These are phyloP conservation scores for Ypsolopha scabrella DNA, from an alignment of 2,888 invertebrate genomes.

Conservation along the genomic window DNA sequence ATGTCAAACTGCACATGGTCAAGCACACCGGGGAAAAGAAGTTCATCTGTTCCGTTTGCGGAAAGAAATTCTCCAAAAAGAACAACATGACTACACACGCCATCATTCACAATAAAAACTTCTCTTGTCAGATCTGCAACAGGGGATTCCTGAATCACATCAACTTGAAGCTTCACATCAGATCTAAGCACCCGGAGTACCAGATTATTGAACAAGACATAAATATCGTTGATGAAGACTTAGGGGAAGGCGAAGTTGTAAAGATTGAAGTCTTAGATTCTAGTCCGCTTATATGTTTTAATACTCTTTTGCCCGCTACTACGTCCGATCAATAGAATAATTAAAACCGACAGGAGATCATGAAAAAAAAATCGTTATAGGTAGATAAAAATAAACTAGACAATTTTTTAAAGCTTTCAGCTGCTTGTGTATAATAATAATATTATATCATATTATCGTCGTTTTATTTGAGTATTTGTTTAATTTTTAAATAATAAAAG, in stretches of 20 bases:
- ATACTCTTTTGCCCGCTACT: too few species aligned
- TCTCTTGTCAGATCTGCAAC: constrained; percentile 61
- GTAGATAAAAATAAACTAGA: too few species aligned
- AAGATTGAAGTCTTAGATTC: too few species aligned
- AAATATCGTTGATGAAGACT: constrained; percentile 3
- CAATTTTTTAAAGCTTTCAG: too few species aligned
- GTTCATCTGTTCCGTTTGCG: constrained; percentile 70
- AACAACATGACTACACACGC: constrained; percentile 71
- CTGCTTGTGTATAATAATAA: too few species aligned
- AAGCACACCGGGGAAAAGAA: constrained; percentile 68
- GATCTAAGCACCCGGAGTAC: constrained; percentile 23
- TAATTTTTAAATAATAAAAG: too few species aligned
- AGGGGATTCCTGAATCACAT: constrained; percentile 61
- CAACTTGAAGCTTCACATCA: constrained; percentile 41
- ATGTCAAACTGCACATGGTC: constrained; percentile 60
- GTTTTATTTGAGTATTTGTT: too few species aligned
- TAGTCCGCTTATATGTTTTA: too few species aligned
- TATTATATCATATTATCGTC: too few species aligned
- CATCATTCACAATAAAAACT: constrained; percentile 67
- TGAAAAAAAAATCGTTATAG: too few species aligned
- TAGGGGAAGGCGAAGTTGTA: not conserved
- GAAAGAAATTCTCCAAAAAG: constrained; percentile 70
- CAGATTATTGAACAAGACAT: constrained; percentile 17
- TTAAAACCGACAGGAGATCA: too few species aligned
- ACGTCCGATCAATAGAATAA: too few species aligned